These are phyloP conservation scores for Holothuria leucospilota DNA, from an alignment of 53 echinoderm and acorn worm species.

Conservation along the genomic window DNA sequence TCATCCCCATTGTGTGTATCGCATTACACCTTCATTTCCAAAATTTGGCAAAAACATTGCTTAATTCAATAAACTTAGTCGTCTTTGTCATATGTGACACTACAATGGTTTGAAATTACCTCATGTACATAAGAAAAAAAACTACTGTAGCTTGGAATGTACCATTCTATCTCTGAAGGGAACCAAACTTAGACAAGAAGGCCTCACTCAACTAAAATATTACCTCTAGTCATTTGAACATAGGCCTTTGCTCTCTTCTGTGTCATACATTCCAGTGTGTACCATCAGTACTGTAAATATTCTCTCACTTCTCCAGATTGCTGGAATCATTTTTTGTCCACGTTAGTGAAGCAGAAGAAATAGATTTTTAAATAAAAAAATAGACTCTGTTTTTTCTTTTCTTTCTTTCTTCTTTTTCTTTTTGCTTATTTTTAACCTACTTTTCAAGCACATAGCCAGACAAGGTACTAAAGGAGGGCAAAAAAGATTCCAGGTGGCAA, in stretches of 20 bases:
- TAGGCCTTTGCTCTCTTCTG: conserved; percentile 25
- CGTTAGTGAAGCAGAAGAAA: conserved; percentile 46
- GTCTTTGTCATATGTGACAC: too few relatives aligned
- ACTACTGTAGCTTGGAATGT: not conserved
- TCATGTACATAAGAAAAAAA: conserved; percentile 15
- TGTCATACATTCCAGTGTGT: conserved; percentile 47
- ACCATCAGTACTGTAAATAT: conserved; percentile 44
- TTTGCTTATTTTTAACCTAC: not conserved
- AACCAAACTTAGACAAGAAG: not conserved
- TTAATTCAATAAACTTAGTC: too few relatives aligned
- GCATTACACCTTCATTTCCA: too few relatives aligned
- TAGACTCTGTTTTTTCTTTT: not conserved
- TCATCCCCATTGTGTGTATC: too few relatives aligned
- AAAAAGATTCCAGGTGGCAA: too few relatives aligned
- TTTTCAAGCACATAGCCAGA: too few relatives aligned
- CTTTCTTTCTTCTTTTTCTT: not conserved
- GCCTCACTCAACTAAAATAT: conserved; percentile 13
- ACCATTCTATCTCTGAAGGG: conserved; percentile 11
- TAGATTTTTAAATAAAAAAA: conserved; percentile 43
- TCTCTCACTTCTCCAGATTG: conserved; percentile 24
- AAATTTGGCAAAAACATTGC: too few relatives aligned
- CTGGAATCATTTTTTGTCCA: conserved; percentile 18
- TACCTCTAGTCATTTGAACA: conserved; percentile 25
- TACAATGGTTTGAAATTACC: conserved; percentile 2
- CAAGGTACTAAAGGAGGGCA: too few relatives aligned